Base-by-base conservation (phyloP, 1,140 invertebrate species). In the Zelostemma sp. region DNA sequence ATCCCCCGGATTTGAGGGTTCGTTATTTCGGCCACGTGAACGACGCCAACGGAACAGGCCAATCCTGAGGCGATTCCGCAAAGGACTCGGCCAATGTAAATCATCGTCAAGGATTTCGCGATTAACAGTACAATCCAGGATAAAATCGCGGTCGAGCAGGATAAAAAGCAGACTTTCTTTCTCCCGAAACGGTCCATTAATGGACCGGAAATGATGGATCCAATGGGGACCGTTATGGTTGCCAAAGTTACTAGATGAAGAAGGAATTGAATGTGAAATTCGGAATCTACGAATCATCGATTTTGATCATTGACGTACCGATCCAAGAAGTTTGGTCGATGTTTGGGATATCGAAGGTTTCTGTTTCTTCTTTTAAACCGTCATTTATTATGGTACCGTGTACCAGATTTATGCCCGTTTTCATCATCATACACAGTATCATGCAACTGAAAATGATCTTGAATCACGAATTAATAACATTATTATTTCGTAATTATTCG, bases 131-230 rank as follows among this genome's bases (percentile, higher is more conserved):
- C 45, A 5, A 88, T 66, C 88, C 89, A 92, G 12, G 90, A 87
- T 38, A 86, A 48, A 1, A 88, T 71, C 48, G 87, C 88, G 0
- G 90, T 89, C 6, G 91, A 6, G 11, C 85, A 86, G 1, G 86
- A 83, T 0, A 88, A 28, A 9, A 90, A 76, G 28, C 89, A 85
- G 1, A 89, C 80, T 38, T 59, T 77, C 78, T 88, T 91, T 3
- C 91, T 76, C 1, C 92, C 92, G 71, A 88, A 87, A 72, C 80
- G 84, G 73, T 93, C 91, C 84, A 92, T 89, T n/a, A 90, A 59
- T 25, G 86, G 88, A 1, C 89, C 87, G 28, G 85, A 79, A 1
- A 86, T 49, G 0, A 88, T 51, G 0, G 88, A 84, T 16, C 89
- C 89, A 28, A 89, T 50, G 1, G 88, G 88, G 1, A 87, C 76